Conservation (phyloP, 2,797 vertebrate genomes). For the Coregonus suidteri region DNA sequence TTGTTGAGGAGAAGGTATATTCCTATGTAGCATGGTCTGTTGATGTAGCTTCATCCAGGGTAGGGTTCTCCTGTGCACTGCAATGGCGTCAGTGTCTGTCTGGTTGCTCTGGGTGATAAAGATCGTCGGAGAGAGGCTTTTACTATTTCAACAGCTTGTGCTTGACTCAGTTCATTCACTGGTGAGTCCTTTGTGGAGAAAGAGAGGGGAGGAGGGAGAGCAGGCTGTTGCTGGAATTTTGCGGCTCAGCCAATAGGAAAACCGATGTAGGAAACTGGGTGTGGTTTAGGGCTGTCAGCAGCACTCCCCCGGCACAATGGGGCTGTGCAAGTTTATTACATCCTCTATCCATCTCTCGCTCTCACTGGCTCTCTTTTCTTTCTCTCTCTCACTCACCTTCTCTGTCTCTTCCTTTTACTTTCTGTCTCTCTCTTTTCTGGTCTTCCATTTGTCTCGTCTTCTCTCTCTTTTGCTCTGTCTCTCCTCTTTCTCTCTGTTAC, state of each 20-base stretch:
- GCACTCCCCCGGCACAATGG: constrained; percentile 46
- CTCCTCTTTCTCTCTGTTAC: neutral
- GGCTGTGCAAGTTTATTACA: constrained; percentile 41
- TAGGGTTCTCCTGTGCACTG: constrained; percentile 5
- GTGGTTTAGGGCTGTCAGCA: constrained; percentile 48
- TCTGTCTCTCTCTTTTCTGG: neutral
- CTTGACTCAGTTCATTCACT: constrained; percentile 76
- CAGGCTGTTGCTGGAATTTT: constrained; percentile 67
- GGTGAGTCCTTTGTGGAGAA: constrained; percentile 54
- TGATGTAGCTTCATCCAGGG: constrained; percentile 30
- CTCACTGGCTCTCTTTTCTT: constrained; percentile 10
- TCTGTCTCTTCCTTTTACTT: neutral
- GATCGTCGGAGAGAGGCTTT: constrained; percentile 30
- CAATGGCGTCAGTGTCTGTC: constrained; percentile 6
- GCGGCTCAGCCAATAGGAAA: constrained; percentile 66
- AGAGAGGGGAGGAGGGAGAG: constrained; percentile 26
- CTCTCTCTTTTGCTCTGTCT: neutral
- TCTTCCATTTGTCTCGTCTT: neutral
- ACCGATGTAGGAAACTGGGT: constrained; percentile 58
- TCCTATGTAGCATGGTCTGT: constrained; percentile 46
- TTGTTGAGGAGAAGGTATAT: constrained; percentile 30
- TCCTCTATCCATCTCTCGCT: constrained; percentile 6
- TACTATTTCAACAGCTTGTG: constrained; percentile 63
- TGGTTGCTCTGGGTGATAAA: constrained; percentile 32
- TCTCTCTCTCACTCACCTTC: constrained; percentile 13